Conservation (phyloP, 2,888 invertebrate species). For the Diogma glabrata region DNA sequence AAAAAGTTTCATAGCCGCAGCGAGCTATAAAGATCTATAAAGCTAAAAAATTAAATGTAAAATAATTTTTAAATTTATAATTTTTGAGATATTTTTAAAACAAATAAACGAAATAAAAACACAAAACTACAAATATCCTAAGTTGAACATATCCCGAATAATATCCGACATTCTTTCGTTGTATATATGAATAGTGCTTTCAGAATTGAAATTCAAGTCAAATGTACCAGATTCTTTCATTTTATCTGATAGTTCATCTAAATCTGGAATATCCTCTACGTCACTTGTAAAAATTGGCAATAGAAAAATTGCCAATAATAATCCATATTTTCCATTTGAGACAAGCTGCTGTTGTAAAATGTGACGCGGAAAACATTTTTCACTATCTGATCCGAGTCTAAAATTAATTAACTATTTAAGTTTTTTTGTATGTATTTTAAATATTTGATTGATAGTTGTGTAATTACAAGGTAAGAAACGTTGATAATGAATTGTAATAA, state of each 20-base stretch:
- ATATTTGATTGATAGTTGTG: no score
- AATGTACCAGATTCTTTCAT: conserved; percentile 24
- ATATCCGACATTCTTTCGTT: conserved; percentile 26
- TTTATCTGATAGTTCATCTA: conserved; percentile 27
- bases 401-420: neutral
- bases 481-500: conserved; percentile 25
- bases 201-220: conserved; percentile 10
- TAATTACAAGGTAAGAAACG: no score
- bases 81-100: no score
- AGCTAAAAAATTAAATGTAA: no score
- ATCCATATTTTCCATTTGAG: conserved; percentile 25
- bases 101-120: no score
- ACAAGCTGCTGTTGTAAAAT: conserved; percentile 26
- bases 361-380: conserved; percentile 22
- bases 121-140: conserved; percentile 24
- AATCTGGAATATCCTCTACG: conserved; percentile 27
- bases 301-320: conserved; percentile 28
- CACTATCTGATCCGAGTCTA: conserved; percentile 26
- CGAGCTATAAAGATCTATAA: no score
- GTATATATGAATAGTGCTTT: conserved; percentile 17
- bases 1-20: no score
- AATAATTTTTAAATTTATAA: no score
- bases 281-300: conserved; percentile 27
- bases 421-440: neutral
- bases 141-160: conserved; percentile 25